Evolutionary conservation across 2,113 vertebrate genomes (phyloP).

Genomic region (Suncus etruscus): DNA sequence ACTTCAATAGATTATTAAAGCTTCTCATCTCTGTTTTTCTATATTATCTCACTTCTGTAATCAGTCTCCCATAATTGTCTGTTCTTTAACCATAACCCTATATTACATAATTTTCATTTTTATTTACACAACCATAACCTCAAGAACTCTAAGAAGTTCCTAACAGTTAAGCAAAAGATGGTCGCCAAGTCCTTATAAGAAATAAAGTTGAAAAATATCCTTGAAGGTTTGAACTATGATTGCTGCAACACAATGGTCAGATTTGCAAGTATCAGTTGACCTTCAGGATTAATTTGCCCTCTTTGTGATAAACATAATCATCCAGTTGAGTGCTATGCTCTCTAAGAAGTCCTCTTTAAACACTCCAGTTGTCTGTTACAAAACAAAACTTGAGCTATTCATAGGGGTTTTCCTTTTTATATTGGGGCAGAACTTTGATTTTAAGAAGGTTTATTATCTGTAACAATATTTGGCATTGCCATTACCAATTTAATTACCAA

Average conservation of each 20-base stretch:
- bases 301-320: not conserved
- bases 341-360: not conserved
- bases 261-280: not conserved
- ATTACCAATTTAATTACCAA: not conserved
- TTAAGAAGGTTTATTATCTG: slow-evolving; percentile 14
- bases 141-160: not conserved
- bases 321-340: not conserved
- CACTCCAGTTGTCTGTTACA: not conserved
- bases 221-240: not conserved
- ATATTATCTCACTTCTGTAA: not conserved
- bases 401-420: not conserved
- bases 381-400: not conserved
- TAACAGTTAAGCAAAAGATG: not conserved
- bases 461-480: not conserved
- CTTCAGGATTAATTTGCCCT: slow-evolving; percentile 39
- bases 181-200: not conserved
- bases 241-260: not conserved
- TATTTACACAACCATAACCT: not conserved
- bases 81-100: not conserved
- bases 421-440: slow-evolving; percentile 4
- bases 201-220: not conserved
- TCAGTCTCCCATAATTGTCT: not conserved
- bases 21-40: slow-evolving; percentile 11
- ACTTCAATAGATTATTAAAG: not conserved
- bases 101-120: not conserved